A percentile compares a stretch with the other conserved stretches of the same genome.
These are phyloP conservation scores for Nomada lathburiana DNA, from an alignment of 2,888 invertebrate species.

Conservation along the genomic window DNA sequence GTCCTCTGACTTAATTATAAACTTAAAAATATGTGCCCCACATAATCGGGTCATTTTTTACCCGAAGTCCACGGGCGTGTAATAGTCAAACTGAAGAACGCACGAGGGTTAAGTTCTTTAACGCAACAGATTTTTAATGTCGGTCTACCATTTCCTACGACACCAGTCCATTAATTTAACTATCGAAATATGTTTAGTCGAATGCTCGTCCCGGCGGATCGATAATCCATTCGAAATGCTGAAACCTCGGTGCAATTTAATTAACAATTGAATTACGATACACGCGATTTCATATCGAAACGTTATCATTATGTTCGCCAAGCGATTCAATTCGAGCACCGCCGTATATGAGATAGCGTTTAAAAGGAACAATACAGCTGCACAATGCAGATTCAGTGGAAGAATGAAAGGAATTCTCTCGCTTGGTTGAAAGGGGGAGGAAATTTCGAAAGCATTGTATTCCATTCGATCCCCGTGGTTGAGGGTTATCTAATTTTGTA, in stretches of 20 bases:
- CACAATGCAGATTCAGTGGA: not conserved
- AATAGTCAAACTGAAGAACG: too few relatives aligned
- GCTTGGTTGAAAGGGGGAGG: not conserved
- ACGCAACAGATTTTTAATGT: not conserved
- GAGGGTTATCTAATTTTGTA: conserved; percentile 9
- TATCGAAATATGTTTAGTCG: conserved; percentile 5
- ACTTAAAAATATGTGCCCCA: too few relatives aligned
- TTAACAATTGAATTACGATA: conserved; percentile 8
- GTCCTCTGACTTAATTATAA: too few relatives aligned
- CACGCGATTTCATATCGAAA: conserved; percentile 15
- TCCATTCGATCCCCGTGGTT: not conserved
- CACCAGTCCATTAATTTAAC: conserved; percentile 5
- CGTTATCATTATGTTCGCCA: not conserved
- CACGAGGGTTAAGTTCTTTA: too few relatives aligned
- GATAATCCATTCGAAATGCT: conserved; percentile 1
- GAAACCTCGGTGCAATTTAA: conserved; percentile 10
- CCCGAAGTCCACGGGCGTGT: too few relatives aligned
- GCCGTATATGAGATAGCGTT: not conserved
- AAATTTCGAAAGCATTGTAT: not conserved
- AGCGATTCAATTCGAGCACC: not conserved
- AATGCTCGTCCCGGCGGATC: not conserved
- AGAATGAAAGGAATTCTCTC: not conserved
- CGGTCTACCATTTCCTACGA: not conserved
- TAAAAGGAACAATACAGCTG: not conserved
- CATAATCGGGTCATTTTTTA: too few relatives aligned